Conservation (phyloP, 2,888 invertebrate species). For the Ommatoiulus sabulosus region DNA sequence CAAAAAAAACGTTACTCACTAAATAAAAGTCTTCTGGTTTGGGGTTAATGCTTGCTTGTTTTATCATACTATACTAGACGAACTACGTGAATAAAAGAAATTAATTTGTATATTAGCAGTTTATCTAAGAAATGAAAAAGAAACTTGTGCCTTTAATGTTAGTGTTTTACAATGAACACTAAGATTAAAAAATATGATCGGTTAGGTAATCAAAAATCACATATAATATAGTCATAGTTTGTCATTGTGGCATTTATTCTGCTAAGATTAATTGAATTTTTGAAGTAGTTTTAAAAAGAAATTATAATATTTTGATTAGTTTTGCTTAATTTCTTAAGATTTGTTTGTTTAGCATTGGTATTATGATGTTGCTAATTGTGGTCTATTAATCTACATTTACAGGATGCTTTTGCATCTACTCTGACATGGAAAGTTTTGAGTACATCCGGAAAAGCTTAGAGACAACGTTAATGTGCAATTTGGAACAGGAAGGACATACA, state of each 20-base stretch:
- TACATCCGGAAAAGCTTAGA: constrained; percentile 91
- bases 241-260: too few relatives aligned
- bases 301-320: background rate
- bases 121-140: too few relatives aligned
- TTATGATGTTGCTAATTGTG: background rate
- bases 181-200: too few relatives aligned
- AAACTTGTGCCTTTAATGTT: too few relatives aligned
- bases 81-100: too few relatives aligned
- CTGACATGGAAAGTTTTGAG: constrained; percentile 91
- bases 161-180: too few relatives aligned
- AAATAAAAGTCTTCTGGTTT: too few relatives aligned
- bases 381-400: constrained; percentile 59
- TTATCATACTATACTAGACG: too few relatives aligned
- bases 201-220: background rate
- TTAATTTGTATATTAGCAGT: too few relatives aligned
- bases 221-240: background rate
- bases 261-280: background rate
- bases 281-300: background rate
- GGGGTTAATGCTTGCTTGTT: too few relatives aligned
- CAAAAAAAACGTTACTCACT: too few relatives aligned
- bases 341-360: background rate
- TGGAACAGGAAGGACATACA: constrained; percentile 87
- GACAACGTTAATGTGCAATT: constrained; percentile 87
- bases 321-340: background rate
- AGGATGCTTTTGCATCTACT: constrained; percentile 75